Base-by-base conservation (phyloP, 2,797 vertebrate genomes). In the Carcharodon carcharias region DNA sequence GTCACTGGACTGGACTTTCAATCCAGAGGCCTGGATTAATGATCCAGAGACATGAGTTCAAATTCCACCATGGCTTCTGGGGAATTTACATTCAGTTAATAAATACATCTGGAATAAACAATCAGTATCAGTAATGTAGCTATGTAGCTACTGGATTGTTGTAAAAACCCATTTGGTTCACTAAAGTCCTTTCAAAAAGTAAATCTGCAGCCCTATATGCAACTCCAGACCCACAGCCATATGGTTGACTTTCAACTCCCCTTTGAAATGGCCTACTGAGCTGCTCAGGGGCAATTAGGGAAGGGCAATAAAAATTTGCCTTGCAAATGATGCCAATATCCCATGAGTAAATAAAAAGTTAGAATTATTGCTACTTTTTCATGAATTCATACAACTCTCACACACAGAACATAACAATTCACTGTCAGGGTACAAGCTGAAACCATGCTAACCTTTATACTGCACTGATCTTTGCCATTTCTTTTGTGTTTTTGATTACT, bases 61-160 rank as follows among this genome's bases (percentile, higher is more conserved):
- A 80, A 80, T 80, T 40, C 35, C 73, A n/a, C 73, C 14, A 14
- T 80, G 73, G n/a, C 35, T 35, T 77, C 71, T 77, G 71, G 71
- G 71, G 71, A 77, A 77, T 77, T 77, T 77, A 77, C 71, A 31
- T n/a, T 77, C n/a, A n/a, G 73, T 80, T 80, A 80, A 80, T 80
- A 80, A 80, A 80, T 80, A 80, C 35, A 80, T 80, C 35, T 80
- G 73, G 73, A 80, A 80, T 80, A 80, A 80, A n/a, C 73, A 80
- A 16, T n/a, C 71, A n/a, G 71, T 77, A 77, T 35, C 71, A 11
- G 71, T n/a, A 35, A 77, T 77, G 71, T 77, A 77, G 35, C 71
- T 80, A 73, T 73, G 71, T 11, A 73, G 23, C 2, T 73, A 35
- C 71, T 35, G 35, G 12, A 80, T 80, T 40, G 73, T 4, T 18